Base-by-base conservation (phyloP, 2,888 invertebrate species). In the Hyles lineata region DNA sequence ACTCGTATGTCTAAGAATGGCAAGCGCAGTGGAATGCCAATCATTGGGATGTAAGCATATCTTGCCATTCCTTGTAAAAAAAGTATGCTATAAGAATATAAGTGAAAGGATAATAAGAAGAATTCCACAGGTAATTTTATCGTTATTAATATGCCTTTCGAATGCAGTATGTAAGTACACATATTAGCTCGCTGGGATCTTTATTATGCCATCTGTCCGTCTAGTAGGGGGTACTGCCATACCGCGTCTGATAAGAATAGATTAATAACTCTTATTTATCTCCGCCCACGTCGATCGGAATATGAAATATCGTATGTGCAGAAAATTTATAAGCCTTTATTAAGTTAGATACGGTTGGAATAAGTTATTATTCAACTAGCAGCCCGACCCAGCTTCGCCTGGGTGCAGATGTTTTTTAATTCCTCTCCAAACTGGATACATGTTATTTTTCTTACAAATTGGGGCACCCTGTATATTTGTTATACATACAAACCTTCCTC, bases 181-280 rank as follows among this genome's bases (percentile, higher is more conserved):
- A 50, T 43, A 61, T 7, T 17, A 29, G 29, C 21, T 35, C 11
- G 25, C 25, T 21, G 9, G 32, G 19, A 63, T 35, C 21, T 63
- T 63, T 63, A 63, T 35, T 35, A 50, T 50, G 43, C 50, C 50
- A 50, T 67, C 21, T 67, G 43, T 77, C 78, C 23, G 23, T 67
- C 50, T 63, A 8, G 50, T 67, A 17, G 23, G 43, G 23, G 67
- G 23, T 67, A 67, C 21, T 50, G 43, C 21, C 21, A 61, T 61
- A 61, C 25, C 61, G 23, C 61, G 32, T 8, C 29, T 62, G 67
- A 67, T 67, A 67, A 50, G 67, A 43, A 50, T 50, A 67, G 67
- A 67, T 67, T 50, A 67, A 67, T 67, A 67, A 67, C 67, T 50
- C 67, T 67, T 67, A 67, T 67, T 23, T 67, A 67, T 67, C 67